Percentiles rank a stretch among this genome's conserved stretches.
Evolutionary conservation across 2,113 vertebrate species (phyloP).

Genomic region (Cyrtonyx montezumae): DNA sequence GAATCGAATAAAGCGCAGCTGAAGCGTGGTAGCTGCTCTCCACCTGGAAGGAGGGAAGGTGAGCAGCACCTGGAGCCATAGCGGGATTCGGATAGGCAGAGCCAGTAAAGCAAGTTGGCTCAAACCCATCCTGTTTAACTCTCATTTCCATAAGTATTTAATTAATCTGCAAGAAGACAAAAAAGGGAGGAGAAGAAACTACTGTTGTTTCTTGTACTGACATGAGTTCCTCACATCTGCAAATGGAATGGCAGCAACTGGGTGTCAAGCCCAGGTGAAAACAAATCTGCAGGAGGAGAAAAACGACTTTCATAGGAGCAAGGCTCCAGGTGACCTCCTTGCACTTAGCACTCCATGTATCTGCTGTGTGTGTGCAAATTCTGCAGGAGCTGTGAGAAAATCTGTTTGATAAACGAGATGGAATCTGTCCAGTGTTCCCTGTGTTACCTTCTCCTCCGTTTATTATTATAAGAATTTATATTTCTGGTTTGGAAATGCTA

Average conservation of each 20-base stretch:
- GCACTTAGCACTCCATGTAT: not conserved
- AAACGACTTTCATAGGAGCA: not conserved
- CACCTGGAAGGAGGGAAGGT: not conserved
- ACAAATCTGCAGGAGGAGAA: not conserved
- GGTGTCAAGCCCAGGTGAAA: slow-evolving; percentile 5
- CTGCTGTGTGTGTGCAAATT: not conserved
- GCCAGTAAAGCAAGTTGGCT: slow-evolving; percentile 32
- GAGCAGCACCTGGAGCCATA: not conserved
- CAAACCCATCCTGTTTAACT: slow-evolving; percentile 9
- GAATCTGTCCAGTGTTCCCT: not conserved
- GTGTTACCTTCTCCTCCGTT: not conserved
- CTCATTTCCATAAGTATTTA: slow-evolving; percentile 64
- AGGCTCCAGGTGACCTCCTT: not conserved
- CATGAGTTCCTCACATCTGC: slow-evolving; percentile 51
- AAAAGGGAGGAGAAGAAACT: not conserved
- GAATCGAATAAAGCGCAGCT: not conserved
- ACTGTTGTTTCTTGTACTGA: slow-evolving; percentile 41
- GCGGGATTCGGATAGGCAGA: not conserved
- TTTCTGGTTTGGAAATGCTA: not conserved
- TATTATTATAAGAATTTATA: not conserved
- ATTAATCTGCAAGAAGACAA: slow-evolving; percentile 34
- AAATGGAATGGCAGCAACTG: slow-evolving; percentile 26
- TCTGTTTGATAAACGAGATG: not conserved
- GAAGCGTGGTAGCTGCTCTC: not conserved
- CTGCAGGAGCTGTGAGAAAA: not conserved